Base-by-base conservation (phyloP, 2,797 vertebrate species). In the Syngnathus rostellatus region DNA sequence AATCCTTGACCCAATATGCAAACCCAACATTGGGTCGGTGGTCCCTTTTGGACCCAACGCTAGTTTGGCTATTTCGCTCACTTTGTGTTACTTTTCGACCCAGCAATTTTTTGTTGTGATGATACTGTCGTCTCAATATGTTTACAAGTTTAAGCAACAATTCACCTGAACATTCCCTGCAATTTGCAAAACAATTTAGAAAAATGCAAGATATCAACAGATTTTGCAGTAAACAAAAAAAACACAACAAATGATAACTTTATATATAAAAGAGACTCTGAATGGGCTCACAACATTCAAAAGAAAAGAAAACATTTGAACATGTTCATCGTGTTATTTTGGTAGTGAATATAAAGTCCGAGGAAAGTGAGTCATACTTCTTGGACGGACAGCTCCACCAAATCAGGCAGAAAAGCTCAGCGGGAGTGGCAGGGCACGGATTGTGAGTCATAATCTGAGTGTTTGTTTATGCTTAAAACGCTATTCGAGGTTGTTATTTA, bases 351-450 rank as follows among this genome's bases (percentile, higher is more conserved):
- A 14, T 7, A 16, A 25, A 57, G 16, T 3, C 23, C 45, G 66
- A 37, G 54, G 64, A 51, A 51, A 67, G 77, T 81, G 74, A 86
- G 66, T 81, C 76, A 82, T 66, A 74, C 51, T 70, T 68, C 50
- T 61, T 21, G 64, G 45, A 68, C 70, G 64, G 45, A 68, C 70
- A 66, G 71, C 77, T 69, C 53, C 43, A 57, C 40, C 41, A 70
- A 71, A 76, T 65, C 4, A 71, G 54, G 19, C 63, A 55, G 17
- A n/a, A 70, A 39, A 53, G 23, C 38, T 38, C 40, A 50, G 63
- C 25, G 69, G 71, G 78, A 77, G 74, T 0, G 51, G 72, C 68
- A 61, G 37, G 6, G 17, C 64, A 64, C 43, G 25, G 2, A 50
- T 40, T 68, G 69, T 71, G 75, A 74, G 67, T 80, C 59, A 61